Base-by-base conservation (phyloP, 1,140 invertebrate species). In the Propsilocerus akamusi region DNA sequence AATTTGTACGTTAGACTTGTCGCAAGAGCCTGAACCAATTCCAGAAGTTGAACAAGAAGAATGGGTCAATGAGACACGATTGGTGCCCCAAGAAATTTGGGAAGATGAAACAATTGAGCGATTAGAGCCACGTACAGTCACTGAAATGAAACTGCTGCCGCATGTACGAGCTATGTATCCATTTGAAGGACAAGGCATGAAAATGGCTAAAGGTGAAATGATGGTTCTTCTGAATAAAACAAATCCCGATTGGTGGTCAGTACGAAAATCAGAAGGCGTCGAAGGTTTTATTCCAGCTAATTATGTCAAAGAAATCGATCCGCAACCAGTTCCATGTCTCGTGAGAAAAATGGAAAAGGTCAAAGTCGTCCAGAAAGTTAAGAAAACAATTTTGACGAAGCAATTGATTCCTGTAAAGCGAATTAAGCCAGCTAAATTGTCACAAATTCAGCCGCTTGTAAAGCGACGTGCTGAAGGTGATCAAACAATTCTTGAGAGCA, bases 251-350 rank as follows among this genome's bases (percentile, higher is more conserved):
- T 99, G 96, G 95, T 99, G 96, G 96, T 90, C 87, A 57, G 86
- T 97, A 4, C 72, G 92, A 11, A 96, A 94, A 69, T 75, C 77
- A 0, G 89, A 91, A 59, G 86, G 92, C 0, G 76, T 78, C 1
- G 93, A 97, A 59, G 95, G 95, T 10, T 99, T 97, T 68, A 93
- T 97, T 2, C 96, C 96, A 0, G 92, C 93, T 0, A 97, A 97
- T 67, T 98, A 98, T 67, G 90, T 98, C 0, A 77, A 83, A 24
- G 90, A 97, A 67, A 80, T 96, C 41, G 91, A 93, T 54, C 86
- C 89, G 0, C 83, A 91, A 58, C 75, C 89, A 2, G 79, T 77
- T 57, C 66, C 72, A 28, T 73, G 91, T 23, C 80, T 87, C 60
- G 82, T 90, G 0, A 78, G 83, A 37, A 81, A 83, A 53, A 80